Evolutionary conservation across 1,140 invertebrate genomes (phyloP), one percentile per base, ranked within the genome.

Genomic region (Brachionus rotundiformis): DNA sequence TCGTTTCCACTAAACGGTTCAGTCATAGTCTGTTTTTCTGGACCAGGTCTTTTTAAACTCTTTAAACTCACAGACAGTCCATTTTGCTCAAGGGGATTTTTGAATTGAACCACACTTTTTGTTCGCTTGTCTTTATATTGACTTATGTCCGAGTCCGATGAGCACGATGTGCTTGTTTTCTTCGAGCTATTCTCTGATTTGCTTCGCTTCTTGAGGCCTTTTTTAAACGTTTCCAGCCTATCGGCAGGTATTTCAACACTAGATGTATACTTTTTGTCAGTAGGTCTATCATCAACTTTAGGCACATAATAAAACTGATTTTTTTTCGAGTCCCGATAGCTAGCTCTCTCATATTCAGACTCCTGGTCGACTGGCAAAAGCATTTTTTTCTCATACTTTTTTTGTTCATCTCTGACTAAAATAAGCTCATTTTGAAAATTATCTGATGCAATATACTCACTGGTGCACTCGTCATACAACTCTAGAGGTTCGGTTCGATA

Each of bases 171-270:
- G 13, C 68, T 73, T 13, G 68, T 73, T 44, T 73, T 54, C 33
- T 33, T 63, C 27, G 76, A 79, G 29, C 49, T 77, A 11, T 33
- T 63, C 10, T 79, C 76, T 1, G 76, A 79, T 33, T 33, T 54
- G 31, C 47, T 63, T 36, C 76, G 6, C 16, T 41, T 79, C 16
- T 59, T 79, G 10, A 63, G 47, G 16, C 59, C 76, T 25, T 59
- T 54, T 41, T 79, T 79, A 19, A 79, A 63, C 31, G 33, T 79
- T 31, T 79, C 47, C 25, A 79, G 11, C 23, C 31, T 47, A n/a
- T 79, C 76, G 13, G 76, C 76, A 4, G 76, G 76, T 41, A 79
- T 79, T 59, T 79, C 76, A 59, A 79, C 54, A 79, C 76, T 79
- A 2, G 76, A 79, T 6, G 63, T 68, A n/a, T 68, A 68, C 31